These are phyloP conservation scores for Cyclopterus lumpus DNA, from an alignment of 2,797 vertebrate species.

Conservation along the genomic window DNA sequence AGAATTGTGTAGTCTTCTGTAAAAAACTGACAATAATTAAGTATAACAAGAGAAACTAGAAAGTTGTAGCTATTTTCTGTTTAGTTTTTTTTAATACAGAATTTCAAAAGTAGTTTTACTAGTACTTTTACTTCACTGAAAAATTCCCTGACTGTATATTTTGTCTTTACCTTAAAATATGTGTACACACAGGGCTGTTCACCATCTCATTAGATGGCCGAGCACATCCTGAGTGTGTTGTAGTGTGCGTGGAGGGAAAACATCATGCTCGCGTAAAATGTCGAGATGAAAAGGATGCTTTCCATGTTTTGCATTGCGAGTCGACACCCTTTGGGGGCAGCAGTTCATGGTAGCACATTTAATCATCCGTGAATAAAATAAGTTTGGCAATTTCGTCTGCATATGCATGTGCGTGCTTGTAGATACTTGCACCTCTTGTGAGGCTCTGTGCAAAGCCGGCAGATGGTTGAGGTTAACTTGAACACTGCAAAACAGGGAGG, in stretches of 20 bases:
- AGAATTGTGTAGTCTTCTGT: constrained; percentile 20
- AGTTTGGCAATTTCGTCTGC: background rate
- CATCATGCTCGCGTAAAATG: constrained; percentile 9
- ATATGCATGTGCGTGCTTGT: constrained; percentile 17
- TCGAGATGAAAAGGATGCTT: constrained; percentile 1
- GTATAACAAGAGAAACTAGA: constrained; percentile 20
- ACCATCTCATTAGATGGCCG: constrained; percentile 33
- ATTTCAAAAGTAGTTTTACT: constrained; percentile 8
- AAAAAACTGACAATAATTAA: constrained; percentile 35
- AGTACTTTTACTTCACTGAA: background rate
- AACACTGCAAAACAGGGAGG: constrained; percentile 82
- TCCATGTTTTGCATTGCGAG: constrained; percentile 7
- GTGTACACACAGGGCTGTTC: constrained; percentile 18
- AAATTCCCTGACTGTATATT: background rate
- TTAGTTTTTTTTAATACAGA: background rate
- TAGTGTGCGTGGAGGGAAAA: constrained; percentile 5
- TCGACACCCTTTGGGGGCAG: background rate
- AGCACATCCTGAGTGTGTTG: constrained; percentile 15
- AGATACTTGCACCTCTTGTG: constrained; percentile 79
- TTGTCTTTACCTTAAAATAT: constrained; percentile 8
- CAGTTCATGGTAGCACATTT: constrained; percentile 13
- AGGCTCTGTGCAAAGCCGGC: constrained; percentile 82
- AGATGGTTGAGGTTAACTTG: constrained; percentile 90
- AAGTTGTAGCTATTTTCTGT: background rate
- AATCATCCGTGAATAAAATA: constrained; percentile 21